Evolutionary conservation across 2,797 vertebrate genomes (phyloP), one percentile per base, ranked within the genome.

Genomic region (Chaunax sp.): DNA sequence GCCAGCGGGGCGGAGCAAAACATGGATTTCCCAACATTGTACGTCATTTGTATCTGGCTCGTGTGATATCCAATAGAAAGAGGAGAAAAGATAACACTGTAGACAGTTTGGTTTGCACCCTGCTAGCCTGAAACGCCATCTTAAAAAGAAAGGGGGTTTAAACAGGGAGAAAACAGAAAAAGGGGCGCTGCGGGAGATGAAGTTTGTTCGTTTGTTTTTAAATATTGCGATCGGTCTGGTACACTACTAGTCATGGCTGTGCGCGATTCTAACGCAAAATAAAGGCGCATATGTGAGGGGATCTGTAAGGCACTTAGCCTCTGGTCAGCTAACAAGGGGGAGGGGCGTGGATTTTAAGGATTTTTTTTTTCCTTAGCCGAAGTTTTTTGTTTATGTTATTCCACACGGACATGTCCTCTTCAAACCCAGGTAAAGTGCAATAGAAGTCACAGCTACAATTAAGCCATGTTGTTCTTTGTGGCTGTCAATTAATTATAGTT

Each of bases 381-480:
- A 92, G 80, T 91, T 90, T 90, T 93, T 91, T 93, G 91, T 93
- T 92, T 90, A 93, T 93, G 91, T 92, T 91, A 78, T 89, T 89
- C 76, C 69, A 80, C 37, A 66, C 72, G 69, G 91, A 92, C 66
- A 95, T 95, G 93, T 87, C 93, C 50, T 93, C 93, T 73, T 87
- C 91, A 60, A 90, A 93, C 82, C 53, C 87, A 91, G 94, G 94
- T 95, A 93, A 77, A 82, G 69, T 80, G 2, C 12, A 11, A 1
- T 43, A 12, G 28, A 84, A 70, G 23, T 62, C 15, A 15, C 4
- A 2, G 3, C 0, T 13, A 35, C 15, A 1, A 1, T 23, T 18
- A 16, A 23, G 1, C 1, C 10, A 5, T 22, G 2, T 1, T 0
- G 0, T 7, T 1, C 0, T 1, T 0, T n/a, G 16, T n/a, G 20